Evolutionary conservation across 2,888 invertebrate species (phyloP).

Genomic region (Xestia xanthographa): DNA sequence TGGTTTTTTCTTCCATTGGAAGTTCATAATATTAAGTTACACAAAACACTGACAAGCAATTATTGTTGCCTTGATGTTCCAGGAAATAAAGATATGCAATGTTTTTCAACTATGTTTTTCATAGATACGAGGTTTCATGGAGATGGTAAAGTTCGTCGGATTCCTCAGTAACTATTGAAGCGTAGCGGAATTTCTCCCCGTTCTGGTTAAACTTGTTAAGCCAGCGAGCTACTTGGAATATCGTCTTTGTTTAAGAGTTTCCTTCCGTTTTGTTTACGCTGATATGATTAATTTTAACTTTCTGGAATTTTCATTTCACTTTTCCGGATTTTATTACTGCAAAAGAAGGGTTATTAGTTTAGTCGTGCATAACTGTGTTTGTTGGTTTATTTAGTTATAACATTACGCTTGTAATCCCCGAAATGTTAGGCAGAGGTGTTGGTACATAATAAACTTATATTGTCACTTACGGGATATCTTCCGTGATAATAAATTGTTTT

Average conservation of each 20-base stretch:
- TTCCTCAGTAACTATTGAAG: constrained; percentile 47
- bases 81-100: not conserved
- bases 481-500: too few species aligned
- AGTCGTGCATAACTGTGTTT: not conserved
- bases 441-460: too few species aligned
- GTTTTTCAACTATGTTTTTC: not conserved
- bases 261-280: constrained; percentile 25
- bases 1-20: too few species aligned
- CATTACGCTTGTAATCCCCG: too few species aligned
- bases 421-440: too few species aligned
- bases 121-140: not conserved
- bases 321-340: not conserved
- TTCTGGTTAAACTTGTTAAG: constrained; percentile 39
- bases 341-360: not conserved
- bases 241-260: constrained; percentile 18
- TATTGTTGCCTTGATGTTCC: not conserved
- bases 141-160: constrained; percentile 25
- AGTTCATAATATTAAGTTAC: too few species aligned
- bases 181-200: constrained; percentile 28
- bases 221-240: constrained; percentile 17
- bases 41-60: not conserved
- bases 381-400: not conserved
- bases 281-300: constrained; percentile 26
- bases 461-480: too few species aligned
- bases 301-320: constrained; percentile 22